phyloP scores from a whole-genome alignment of 2,888 invertebrate genomes.

The Sicus ferrugineus region DNA sequence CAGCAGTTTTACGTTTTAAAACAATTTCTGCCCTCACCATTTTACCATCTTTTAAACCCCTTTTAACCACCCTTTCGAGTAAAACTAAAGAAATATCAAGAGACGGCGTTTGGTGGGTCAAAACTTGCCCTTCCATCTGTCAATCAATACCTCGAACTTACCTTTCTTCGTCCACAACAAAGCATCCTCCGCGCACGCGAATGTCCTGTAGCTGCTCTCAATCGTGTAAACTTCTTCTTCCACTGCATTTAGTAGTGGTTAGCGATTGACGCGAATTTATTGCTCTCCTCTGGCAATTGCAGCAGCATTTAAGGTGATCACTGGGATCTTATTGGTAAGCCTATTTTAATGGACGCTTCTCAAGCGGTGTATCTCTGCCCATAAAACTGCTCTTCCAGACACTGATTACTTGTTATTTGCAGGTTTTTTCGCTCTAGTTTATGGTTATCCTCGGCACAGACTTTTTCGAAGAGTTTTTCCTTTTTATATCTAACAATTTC shows the following conservation, averaged over 20 bases:
- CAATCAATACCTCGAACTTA: too few species aligned
- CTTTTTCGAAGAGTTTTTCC: background rate
- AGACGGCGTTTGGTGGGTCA: too few species aligned
- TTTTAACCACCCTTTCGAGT: background rate
- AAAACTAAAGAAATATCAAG: background rate
- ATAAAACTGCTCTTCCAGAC: background rate
- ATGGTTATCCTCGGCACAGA: too few species aligned
- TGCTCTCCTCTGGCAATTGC: slow-evolving; percentile 44
- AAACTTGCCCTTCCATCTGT: background rate
- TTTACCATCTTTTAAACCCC: background rate
- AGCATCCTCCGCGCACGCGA: slow-evolving; percentile 87
- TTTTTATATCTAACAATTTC: background rate
- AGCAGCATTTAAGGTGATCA: slow-evolving; percentile 42
- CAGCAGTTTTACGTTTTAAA: background rate
- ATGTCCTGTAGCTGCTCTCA: slow-evolving; percentile 77
- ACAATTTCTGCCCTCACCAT: background rate
- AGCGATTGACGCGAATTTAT: slow-evolving; percentile 49
- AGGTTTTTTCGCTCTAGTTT: background rate
- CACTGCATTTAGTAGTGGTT: slow-evolving; percentile 74
- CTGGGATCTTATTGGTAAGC: slow-evolving; percentile 30
- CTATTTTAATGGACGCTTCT: slow-evolving; percentile 30
- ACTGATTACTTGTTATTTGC: background rate
- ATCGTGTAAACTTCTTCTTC: slow-evolving; percentile 83
- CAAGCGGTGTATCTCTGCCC: background rate
- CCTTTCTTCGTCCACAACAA: slow-evolving; percentile 95